Base-by-base conservation (phyloP, 37 sponge, comb jelly and placozoan genomes). In the Diacarnus erythraeanus region DNA sequence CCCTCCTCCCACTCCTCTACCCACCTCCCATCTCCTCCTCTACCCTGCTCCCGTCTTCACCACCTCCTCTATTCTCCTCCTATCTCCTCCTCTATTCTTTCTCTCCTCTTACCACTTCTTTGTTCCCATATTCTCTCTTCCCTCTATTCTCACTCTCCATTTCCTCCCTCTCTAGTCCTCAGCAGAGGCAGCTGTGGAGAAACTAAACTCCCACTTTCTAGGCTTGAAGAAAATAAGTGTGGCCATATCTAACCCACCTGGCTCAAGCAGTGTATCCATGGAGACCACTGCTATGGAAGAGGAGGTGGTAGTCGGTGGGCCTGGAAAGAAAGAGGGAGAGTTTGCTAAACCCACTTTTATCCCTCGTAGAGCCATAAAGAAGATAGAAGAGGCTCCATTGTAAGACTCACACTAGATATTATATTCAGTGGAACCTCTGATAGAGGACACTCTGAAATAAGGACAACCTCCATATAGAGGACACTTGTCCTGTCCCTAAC, bases 181-280 rank as follows among this genome's bases (percentile, higher is more conserved):
- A 38, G 93, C 93, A 27, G 29, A 61, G 6, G 71, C 39, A 9
- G 94, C 91, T 26, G 90, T 93, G 15, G 23, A 39, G 17, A 40
- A 79, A 30, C 58, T 93, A 38, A 57, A 93, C 71, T 18, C 77
- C 15, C 69, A 71, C 25, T 25, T 37, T n/a, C 43, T 93, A 1
- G 69, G 59, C 15, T 61, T 83, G 26, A 82, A 84, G 72, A 80
- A 36, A 23, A 76, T 93, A 5, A 54, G 51, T 0, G 94, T 93
- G 57, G 90, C 91, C 61, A 88, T 93, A 1, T 93, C 94, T 18
- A 86, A 90, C 27, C 90, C 90, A 60, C 90, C 90, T 2, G 71
- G 54, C 33, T 82, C 35, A 59, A 47, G 27, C 4, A 17, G 59
- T 21, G 36, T 10, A 2, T 25, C 23, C 9, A 59, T 38, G 6